Base-by-base conservation (phyloP, 2,797 vertebrate species). In the Luscinia megarhynchos region DNA sequence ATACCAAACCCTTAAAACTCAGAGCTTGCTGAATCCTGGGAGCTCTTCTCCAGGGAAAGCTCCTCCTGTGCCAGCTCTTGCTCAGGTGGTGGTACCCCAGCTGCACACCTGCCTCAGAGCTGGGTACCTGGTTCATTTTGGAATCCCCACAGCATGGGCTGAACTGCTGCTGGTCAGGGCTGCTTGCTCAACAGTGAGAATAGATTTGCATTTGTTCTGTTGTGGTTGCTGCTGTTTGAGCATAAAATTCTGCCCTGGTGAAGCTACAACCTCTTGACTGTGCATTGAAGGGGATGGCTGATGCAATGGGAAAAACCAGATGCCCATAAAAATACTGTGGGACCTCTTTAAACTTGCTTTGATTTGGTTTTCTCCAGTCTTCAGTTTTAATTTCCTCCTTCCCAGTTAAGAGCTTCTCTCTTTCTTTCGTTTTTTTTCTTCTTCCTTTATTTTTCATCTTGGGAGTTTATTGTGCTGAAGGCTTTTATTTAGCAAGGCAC, bases 401-500 rank as follows among this genome's bases (percentile, higher is more conserved):
- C 20, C 16, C 20, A 45, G 5, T 72, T 55, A 62, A 48, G 59
- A 93, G 14, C 8, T 17, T 43, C 9, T 43, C 7, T 69, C 3
- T 61, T 12, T 36, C 3, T 15, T n/a, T n/a, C 8, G 34, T 24
- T 40, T 12, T 29, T 20, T 16, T 24, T 1, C 4, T 8, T 9
- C 14, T 11, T 53, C 5, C 2, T 40, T 38, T 38, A 58, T 34
- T 67, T 41, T 70, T 32, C 3, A 55, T 29, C 57, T 78, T 27
- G 4, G 8, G 27, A 45, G n/a, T 62, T 84, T 92, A 18, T 78
- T 81, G 29, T 88, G 45, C 81, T 41, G 30, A 73, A 79, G 67
- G 57, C 58, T 87, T 92, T 89, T 91, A 72, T 95, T 89, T 87
- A 85, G 50, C 72, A 45, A 93, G 62, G 66, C 82, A 81, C 53